Conservation (phyloP, 2,888 invertebrate species). For the Lymantria monacha region DNA sequence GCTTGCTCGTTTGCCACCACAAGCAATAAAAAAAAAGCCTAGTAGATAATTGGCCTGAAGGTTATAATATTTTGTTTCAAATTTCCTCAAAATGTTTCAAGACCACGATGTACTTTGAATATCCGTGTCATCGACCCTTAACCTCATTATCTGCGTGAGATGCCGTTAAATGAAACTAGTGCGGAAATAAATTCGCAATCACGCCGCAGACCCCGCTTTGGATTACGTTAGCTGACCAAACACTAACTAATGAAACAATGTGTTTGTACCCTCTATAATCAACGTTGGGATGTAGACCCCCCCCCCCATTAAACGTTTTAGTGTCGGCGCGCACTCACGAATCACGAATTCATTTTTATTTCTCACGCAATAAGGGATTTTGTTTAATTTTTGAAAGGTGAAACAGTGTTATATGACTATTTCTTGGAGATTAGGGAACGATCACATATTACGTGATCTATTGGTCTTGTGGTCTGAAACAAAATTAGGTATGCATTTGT, state of each 20-base stretch:
- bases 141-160: background rate
- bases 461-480: no score
- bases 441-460: no score
- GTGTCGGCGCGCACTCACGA: constrained; percentile 14
- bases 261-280: constrained; percentile 50
- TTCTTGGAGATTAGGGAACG: no score
- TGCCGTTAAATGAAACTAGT: background rate
- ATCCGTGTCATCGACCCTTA: background rate
- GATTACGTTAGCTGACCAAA: constrained; percentile 53
- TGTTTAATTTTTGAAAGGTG: background rate
- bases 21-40: no score
- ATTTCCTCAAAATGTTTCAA: no score
- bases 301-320: constrained; percentile 40
- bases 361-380: background rate
- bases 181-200: constrained; percentile 29
- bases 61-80: no score
- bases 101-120: no score
- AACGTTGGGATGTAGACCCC: constrained; percentile 40
- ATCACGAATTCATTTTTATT: background rate
- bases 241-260: constrained; percentile 58
- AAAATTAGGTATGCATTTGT: no score
- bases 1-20: no score
- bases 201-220: constrained; percentile 9
- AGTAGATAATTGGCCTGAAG: no score
- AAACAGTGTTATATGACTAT: no score